Evolutionary conservation across 2,797 vertebrate genomes (phyloP), one percentile per base, ranked within the genome.

Genomic region (Anomalospiza imberbis): DNA sequence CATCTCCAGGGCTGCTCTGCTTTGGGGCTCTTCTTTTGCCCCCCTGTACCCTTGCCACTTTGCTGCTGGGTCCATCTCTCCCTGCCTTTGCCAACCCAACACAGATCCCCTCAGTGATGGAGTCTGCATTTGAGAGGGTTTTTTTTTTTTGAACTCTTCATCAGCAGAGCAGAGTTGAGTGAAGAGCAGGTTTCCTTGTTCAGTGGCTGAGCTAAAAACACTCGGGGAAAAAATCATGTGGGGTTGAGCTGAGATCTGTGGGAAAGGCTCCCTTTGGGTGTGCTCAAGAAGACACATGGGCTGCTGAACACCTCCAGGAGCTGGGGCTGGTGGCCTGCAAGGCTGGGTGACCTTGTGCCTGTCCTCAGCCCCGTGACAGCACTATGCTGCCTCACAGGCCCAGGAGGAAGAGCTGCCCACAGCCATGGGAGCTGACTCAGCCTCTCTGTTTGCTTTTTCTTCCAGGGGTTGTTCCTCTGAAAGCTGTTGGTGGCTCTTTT

Each of bases 181-280:
- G 68, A 60, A 32, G 76, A 62, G 21, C 53, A 54, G 28, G 4
- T 54, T 58, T 91, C 19, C 48, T 29, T 0, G 0, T 45, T 82
- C 32, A 13, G 62, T 45, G 72, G 21, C 26, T 71, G 83, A 68
- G 28, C 29, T 79, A 58, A 86, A 82, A 91, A 45, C n/a, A 25
- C 8, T 47, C 0, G 0, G 13, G 50, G 54, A 11, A 83, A 67
- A 63, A 60, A 22, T 24, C 15, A 1, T 7, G n/a, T 71, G 73
- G 26, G 32, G 10, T n/a, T 75, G 81, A 83, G 54, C 40, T 34
- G 80, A 40, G 44, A 34, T 74, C 32, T 45, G 1, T 55, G 31
- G 62, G 40, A 58, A 57, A 26, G 28, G n/a, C 8, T 66, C 47
- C 40, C 31, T 67, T 50, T 68, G 60, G 19, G 28, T 26, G 36